Percentiles rank a stretch among this genome's conserved stretches.
phyloP scores from a whole-genome alignment of 2,888 invertebrate genomes.

The Trypoxylon attenuatum region DNA sequence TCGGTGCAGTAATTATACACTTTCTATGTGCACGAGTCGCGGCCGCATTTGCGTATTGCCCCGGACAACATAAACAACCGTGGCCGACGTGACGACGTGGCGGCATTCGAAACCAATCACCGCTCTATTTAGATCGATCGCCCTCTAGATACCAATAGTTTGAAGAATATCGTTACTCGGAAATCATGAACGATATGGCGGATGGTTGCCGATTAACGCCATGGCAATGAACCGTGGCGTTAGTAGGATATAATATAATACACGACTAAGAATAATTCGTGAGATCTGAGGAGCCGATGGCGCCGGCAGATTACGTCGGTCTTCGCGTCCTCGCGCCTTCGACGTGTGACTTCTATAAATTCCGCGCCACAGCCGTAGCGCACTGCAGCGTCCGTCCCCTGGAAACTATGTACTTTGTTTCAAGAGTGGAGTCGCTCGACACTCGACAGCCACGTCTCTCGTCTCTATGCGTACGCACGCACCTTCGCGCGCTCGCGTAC shows the following conservation, averaged over 20 bases:
- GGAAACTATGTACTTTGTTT: slow-evolving; percentile 51
- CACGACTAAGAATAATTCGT: slow-evolving; percentile 1
- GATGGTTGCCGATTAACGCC: no score
- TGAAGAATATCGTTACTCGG: no score
- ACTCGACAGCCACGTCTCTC: slow-evolving; percentile 55
- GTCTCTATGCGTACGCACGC: slow-evolving; percentile 54
- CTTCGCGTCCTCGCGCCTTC: no score
- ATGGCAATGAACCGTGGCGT: no score
- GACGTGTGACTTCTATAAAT: slow-evolving; percentile 51
- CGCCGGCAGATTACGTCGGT: slow-evolving; percentile 30
- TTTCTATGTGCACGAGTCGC: slow-evolving; percentile 44
- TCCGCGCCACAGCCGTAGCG: slow-evolving; percentile 38
- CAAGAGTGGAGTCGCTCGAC: no score
- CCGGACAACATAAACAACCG: slow-evolving; percentile 28
- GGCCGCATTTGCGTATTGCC: slow-evolving; percentile 40
- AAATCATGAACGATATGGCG: no score
- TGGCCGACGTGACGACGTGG: slow-evolving; percentile 1
- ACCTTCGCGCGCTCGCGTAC: slow-evolving; percentile 28
- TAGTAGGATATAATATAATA: no score
- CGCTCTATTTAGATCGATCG: no score
- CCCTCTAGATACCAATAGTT: slow-evolving; percentile 13
- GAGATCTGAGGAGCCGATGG: no score
- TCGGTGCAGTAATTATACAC: slow-evolving; percentile 41
- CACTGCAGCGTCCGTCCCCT: slow-evolving; percentile 31
- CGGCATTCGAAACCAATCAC: slow-evolving; percentile 30